Evolutionary conservation across 2,797 vertebrate genomes (phyloP), one percentile per base, ranked within the genome.

Genomic region (Cirrhinus molitorella): DNA sequence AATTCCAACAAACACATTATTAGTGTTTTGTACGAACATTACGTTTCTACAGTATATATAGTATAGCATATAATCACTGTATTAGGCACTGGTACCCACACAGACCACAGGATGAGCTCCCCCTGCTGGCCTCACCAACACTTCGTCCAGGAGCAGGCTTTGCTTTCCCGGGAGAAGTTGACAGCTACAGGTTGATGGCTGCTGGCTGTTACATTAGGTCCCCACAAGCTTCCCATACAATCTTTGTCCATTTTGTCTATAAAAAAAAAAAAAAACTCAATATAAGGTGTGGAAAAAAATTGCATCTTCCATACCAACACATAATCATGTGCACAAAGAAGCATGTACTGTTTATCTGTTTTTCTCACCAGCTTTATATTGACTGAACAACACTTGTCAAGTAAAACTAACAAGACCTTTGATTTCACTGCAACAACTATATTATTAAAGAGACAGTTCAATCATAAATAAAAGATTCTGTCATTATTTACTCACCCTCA

Each of bases 161-260:
- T n/a, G 31, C 28, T 53, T 73, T 73, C 71, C 28, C 10, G 49
- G 70, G 47, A 68, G 37, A 40, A 34, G 28, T 6, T 7, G 28
- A 73, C 19, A 74, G 49, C 72, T 37, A 74, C 21, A 74, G 49
- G 49, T 74, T 74, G 49, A 23, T 34, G 17, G 70, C 25, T 49
- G 47, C 5, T 0, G 17, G 47, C 45, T 71, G 9, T 19, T 19
- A 28, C 23, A 49, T 16, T 51, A 5, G 5, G 16, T 51, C 47
- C 10, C 17, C 45, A 72, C 25, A 53, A n/a, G 49, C 19, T 7
- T 53, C 47, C 1, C 49, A 73, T 53, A 9, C 28, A 37, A 1
- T 4, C 49, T n/a, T 55, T 37, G 51, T 53, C 31, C 49, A 37
- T n/a, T n/a, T 73, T 53, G 1, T 53, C 11, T 17, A 53, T 19